Evolutionary conservation across 2,888 invertebrate species (phyloP), one percentile per base, ranked within the genome.

Genomic region (Aphelenchoides bicaudatus): DNA sequence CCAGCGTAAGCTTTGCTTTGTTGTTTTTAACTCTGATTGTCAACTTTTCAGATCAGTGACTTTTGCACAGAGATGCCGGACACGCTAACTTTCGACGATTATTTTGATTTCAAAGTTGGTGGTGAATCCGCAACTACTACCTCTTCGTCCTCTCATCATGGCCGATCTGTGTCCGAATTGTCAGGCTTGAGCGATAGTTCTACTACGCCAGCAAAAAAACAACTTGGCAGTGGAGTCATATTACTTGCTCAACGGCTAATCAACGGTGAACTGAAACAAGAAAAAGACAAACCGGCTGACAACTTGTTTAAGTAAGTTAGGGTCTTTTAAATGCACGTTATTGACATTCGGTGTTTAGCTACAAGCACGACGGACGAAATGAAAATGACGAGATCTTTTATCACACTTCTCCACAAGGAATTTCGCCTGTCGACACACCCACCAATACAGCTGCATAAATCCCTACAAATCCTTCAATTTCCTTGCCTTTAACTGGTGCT

Each of bases 241-340:
- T 62, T 75, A 1, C 59, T 75, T 21, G 74, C 74, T 2, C 73
- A 75, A 48, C 71, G 75, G 57, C 56, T 75, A 50, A 70, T 69
- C 56, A 68, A 68, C 31, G 61, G 62, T 31, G 60, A 46, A n/a
- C n/a, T n/a, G n/a, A n/a, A n/a, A n/a, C n/a, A n/a, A n/a, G n/a
- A n/a, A n/a, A n/a, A n/a, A n/a, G n/a, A n/a, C n/a, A n/a, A n/a
- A n/a, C n/a, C n/a, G n/a, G n/a, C n/a, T n/a, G n/a, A n/a, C n/a
- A n/a, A n/a, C n/a, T n/a, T n/a, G n/a, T n/a, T n/a, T n/a, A n/a
- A n/a, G n/a, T n/a, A n/a, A n/a, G n/a, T n/a, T n/a, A n/a, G n/a
- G n/a, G n/a, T n/a, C n/a, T n/a, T n/a, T n/a, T n/a, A n/a, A n/a
- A n/a, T n/a, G n/a, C n/a, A n/a, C n/a, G n/a, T n/a, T n/a, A n/a